Evolutionary conservation across 2,888 invertebrate genomes (phyloP), one percentile per base, ranked within the genome.

Genomic region (Stenichneumon culpator): DNA sequence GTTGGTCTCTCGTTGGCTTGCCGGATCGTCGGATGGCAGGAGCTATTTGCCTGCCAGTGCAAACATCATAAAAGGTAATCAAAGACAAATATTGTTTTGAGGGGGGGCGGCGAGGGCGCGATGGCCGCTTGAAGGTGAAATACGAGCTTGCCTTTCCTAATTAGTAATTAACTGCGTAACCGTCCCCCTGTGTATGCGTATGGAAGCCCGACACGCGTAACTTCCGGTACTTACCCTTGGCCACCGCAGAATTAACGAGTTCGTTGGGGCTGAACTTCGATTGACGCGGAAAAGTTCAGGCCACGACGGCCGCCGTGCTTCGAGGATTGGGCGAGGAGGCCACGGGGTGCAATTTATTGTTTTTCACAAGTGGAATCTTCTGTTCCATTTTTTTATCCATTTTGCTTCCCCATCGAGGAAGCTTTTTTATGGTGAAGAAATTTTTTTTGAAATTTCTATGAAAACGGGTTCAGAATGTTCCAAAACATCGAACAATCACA

Each of bases 61-160:
- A 89, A 91, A 90, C 89, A 89, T 83, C 87, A 86, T 77, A 79
- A 84, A 87, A 86, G 87, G 88, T 91, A 91, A 92, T 92, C 90
- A 90, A 90, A 91, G 89, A 88, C 88, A 91, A 91, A 91, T 90
- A 90, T 89, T 89, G 90, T 89, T 88, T 87, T 86, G 82, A 83
- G 65, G 54, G 81, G 70, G 74, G 85, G 83, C 82, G 77, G 84
- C 52, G 3, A 19, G n/a, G 9, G 19, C 52, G 69, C 84, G 84
- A 84, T 86, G 84, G 87, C 74, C 86, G 87, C 84, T 84, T 88
- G 85, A 79, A 86, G 86, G 86, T 89, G 85, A 87, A 86, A 87
- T 88, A 87, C 84, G 86, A 89, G 87, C 87, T 89, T 90, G 88
- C 86, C 84, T 87, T 87, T 83, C 78, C 87, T 90, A 89, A 92